These are phyloP conservation scores for Plagodis dolabraria DNA, from an alignment of 2,888 invertebrate genomes.

Conservation along the genomic window DNA sequence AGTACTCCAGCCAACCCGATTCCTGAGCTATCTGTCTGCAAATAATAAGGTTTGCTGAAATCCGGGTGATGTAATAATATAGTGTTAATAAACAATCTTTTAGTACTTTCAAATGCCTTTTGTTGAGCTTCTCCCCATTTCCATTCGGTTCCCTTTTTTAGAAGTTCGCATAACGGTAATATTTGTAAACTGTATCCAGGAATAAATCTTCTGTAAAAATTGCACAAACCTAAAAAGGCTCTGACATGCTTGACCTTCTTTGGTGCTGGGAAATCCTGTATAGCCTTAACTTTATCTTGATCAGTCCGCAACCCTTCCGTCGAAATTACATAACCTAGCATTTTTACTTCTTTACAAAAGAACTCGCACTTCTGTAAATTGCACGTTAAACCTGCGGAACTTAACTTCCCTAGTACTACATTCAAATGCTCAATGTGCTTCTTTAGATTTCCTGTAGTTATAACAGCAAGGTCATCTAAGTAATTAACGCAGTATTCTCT, in stretches of 20 bases:
- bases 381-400: slow-evolving; percentile 17
- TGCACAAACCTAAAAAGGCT: slow-evolving; percentile 38
- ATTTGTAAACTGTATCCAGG: slow-evolving; percentile 23
- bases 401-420: slow-evolving; percentile 21
- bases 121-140: slow-evolving; percentile 27
- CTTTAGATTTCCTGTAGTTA: slow-evolving; percentile 24
- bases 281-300: too few species aligned
- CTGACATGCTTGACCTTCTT: too few species aligned
- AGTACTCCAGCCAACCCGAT: slow-evolving; percentile 39
- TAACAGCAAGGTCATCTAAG: slow-evolving; percentile 39
- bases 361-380: slow-evolving; percentile 25
- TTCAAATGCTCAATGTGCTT: slow-evolving; percentile 37
- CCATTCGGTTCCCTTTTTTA: slow-evolving; percentile 33
- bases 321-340: slow-evolving; percentile 35
- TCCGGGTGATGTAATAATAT: slow-evolving; percentile 25
- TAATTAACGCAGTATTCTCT: slow-evolving; percentile 40
- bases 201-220: slow-evolving; percentile 41
- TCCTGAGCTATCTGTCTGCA: slow-evolving; percentile 12
- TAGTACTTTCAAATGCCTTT: slow-evolving; percentile 31
- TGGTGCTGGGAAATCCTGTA: too few species aligned
- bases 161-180: slow-evolving; percentile 32
- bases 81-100: slow-evolving; percentile 27
- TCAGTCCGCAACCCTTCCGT: slow-evolving; percentile 22
- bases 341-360: slow-evolving; percentile 22
- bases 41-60: slow-evolving; percentile 26